Conservation (phyloP, 2,113 vertebrate genomes). For the Probosciger aterrimus region DNA sequence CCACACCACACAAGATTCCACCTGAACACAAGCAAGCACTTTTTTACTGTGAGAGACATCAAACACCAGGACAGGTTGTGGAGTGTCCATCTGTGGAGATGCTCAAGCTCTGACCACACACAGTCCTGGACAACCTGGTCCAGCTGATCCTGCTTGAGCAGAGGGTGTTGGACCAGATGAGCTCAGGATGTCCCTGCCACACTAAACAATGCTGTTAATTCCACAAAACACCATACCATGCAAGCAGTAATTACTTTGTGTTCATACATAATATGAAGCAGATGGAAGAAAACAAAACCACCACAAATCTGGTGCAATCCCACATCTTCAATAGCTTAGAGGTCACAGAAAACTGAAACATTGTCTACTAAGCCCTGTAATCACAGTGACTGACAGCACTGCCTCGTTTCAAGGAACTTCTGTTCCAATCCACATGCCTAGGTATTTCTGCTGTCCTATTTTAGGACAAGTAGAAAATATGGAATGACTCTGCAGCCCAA, state of each 20-base stretch:
- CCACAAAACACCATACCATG: background rate
- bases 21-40: background rate
- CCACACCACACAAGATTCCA: too few species aligned
- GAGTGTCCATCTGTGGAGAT: background rate
- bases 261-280: background rate
- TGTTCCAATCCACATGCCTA: background rate
- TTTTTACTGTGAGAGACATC: rapidly evolving
- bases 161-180: background rate
- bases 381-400: background rate
- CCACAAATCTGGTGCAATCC: background rate
- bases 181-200: background rate
- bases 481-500: background rate
- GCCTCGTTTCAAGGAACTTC: background rate
- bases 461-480: background rate
- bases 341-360: background rate
- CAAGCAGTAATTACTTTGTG: background rate
- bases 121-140: background rate
- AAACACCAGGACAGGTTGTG: background rate
- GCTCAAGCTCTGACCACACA: background rate
- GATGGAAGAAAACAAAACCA: background rate
- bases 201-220: background rate
- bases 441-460: background rate
- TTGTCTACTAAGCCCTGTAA: rapidly evolving
- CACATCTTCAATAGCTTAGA: background rate
- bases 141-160: background rate